phyloP scores from a whole-genome alignment of 2,113 vertebrate species.

The Bos indicus region DNA sequence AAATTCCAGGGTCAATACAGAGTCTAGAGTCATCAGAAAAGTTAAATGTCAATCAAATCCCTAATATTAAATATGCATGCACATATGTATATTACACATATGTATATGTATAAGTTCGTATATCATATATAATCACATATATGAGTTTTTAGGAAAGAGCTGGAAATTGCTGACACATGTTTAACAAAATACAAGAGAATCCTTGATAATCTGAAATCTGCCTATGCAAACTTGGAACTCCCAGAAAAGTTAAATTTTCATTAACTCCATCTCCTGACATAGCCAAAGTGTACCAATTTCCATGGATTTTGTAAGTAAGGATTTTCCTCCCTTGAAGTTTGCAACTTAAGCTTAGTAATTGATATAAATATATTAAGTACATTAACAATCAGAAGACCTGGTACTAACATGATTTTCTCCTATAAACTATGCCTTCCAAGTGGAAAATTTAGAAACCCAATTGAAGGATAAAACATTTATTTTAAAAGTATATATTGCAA shows the following conservation, averaged over 20 bases:
- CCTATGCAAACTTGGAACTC: conserved; percentile 1
- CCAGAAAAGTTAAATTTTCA: background rate
- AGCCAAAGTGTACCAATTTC: background rate
- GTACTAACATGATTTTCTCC: background rate
- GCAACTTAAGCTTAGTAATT: background rate
- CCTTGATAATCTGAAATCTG: background rate
- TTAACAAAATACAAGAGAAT: background rate
- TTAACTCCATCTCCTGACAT: background rate
- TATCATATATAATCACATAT: background rate
- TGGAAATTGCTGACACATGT: background rate
- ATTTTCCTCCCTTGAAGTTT: background rate
- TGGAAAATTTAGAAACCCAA: background rate
- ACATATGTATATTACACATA: background rate
- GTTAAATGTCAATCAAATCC: background rate
- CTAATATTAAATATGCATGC: background rate
- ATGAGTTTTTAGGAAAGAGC: background rate
- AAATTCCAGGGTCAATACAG: background rate
- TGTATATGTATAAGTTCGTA: background rate
- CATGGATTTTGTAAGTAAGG: background rate
- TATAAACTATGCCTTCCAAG: background rate
- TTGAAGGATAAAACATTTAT: background rate
- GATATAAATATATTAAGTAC: background rate
- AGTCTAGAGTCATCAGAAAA: conserved; percentile 11
- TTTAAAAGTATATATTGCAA: background rate
- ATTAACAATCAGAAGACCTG: background rate